Evolutionary conservation across 2,113 vertebrate genomes (phyloP), one percentile per base, ranked within the genome.

Genomic region (Notiomystis cincta): DNA sequence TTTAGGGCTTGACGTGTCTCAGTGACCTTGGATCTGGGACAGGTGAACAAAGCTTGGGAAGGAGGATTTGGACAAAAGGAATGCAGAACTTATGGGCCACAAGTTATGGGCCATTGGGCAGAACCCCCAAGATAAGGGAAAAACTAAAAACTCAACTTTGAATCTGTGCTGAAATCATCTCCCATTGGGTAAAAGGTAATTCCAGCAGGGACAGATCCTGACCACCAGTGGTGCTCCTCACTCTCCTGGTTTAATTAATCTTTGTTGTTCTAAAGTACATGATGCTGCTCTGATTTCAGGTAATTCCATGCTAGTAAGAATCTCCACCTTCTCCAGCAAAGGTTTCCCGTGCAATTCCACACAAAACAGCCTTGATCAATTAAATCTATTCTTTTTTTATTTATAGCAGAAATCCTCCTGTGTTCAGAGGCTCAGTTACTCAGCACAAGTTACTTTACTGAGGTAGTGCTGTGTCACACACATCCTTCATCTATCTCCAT

Each of bases 231-330:
- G 40, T 50, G 57, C 42, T 35, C 27, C 22, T 18, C 48, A 13
- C 1, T 0, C 8, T 11, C 5, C 7, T 2, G 5, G 3, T 51
- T 58, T 58, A 28, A 18, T 85, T 72, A 0, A 11, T 22, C 5
- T 37, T 79, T 62, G 18, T 19, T 50, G 17, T 60, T 48, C 22
- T 75, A 30, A 37, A 47, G 3, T 15, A 7, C 13, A 3, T 0
- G 6, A 7, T 30, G 8, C 19, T 86, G 25, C 40, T 72, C 56
- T 23, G 51, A 25, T 70, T 89, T 65, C 20, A 31, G 37, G 16
- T 35, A 9, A 23, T 73, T 50, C 8, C 4, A 1, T 15, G 2
- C 17, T 35, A 27, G 15, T 25, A 31, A 12, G 23, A 57, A 70
- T 31, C 42, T 25, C 10, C 8, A n/a, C 54, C 40, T 72, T 53